Evolutionary conservation across 2,888 invertebrate species (phyloP).

Genomic region (Resseliella maxima): DNA sequence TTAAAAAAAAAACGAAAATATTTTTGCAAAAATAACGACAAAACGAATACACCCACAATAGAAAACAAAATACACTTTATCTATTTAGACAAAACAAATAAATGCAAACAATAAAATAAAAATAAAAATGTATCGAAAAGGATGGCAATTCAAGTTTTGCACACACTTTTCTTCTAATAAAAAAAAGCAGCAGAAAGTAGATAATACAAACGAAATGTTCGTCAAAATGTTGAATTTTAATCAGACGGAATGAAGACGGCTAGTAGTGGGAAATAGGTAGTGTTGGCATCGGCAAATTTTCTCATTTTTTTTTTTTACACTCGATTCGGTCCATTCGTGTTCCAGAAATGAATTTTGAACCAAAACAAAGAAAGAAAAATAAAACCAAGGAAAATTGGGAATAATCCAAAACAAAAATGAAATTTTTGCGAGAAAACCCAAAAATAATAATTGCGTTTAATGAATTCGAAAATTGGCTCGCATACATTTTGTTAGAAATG

Average conservation of each 20-base stretch:
- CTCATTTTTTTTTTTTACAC: not conserved
- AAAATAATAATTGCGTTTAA: too few relatives aligned
- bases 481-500: slow-evolving; percentile 31
- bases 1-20: slow-evolving; percentile 23
- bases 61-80: not conserved
- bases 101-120: not conserved
- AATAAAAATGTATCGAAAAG: not conserved
- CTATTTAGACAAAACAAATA: not conserved
- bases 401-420: too few relatives aligned
- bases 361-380: not conserved
- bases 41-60: slow-evolving; percentile 44
- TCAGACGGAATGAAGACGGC: not conserved
- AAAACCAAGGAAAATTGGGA: too few relatives aligned
- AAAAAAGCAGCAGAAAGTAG: not conserved
- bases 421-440: too few relatives aligned
- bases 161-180: not conserved
- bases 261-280: slow-evolving; percentile 21
- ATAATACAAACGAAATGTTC: not conserved
- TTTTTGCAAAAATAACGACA: slow-evolving; percentile 41
- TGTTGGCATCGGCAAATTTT: slow-evolving; percentile 10
- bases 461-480: slow-evolving; percentile 2
- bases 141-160: not conserved
- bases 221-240: not conserved
- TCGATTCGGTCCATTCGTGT: slow-evolving; percentile 43
- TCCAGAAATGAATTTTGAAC: not conserved